Conservation (phyloP, 2,888 invertebrate genomes). For the Agrilus cyanescens region DNA sequence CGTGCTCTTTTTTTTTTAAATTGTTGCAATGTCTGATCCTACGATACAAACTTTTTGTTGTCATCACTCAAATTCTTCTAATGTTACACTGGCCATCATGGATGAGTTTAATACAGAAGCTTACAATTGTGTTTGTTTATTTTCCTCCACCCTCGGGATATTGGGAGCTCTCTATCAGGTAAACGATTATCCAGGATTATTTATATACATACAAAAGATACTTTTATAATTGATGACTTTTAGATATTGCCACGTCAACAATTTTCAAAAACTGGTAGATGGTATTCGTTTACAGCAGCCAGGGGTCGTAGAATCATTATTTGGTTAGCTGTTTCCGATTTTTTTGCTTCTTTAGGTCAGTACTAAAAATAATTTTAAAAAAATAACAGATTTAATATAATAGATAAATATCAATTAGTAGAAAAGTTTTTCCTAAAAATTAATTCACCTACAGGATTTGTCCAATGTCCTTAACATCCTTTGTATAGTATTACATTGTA, state of each 20-base stretch:
- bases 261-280: conserved; percentile 39
- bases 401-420: not conserved
- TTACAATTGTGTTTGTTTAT: conserved; percentile 62
- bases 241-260: conserved; percentile 54
- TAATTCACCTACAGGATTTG: too few relatives aligned
- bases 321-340: conserved; percentile 69
- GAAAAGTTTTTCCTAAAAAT: not conserved
- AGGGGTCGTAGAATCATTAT: conserved; percentile 60
- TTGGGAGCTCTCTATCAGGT: conserved; percentile 70
- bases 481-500: too few relatives aligned
- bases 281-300: conserved; percentile 46
- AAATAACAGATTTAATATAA: conserved; percentile 36
- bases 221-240: conserved; percentile 14
- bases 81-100: conserved; percentile 54
- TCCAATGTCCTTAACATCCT: too few relatives aligned
- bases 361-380: conserved; percentile 27
- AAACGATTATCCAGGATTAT: conserved; percentile 19
- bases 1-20: not conserved
- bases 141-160: conserved; percentile 62
- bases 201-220: not conserved
- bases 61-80: conserved; percentile 50
- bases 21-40: conserved; percentile 58
- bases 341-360: conserved; percentile 64
- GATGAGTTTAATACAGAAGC: conserved; percentile 61
- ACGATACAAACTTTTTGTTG: conserved; percentile 77